Percentiles rank a stretch among this genome's conserved stretches.
Conservation (phyloP, 2,797 vertebrate species). For the Sebastes hopkinsi region DNA sequence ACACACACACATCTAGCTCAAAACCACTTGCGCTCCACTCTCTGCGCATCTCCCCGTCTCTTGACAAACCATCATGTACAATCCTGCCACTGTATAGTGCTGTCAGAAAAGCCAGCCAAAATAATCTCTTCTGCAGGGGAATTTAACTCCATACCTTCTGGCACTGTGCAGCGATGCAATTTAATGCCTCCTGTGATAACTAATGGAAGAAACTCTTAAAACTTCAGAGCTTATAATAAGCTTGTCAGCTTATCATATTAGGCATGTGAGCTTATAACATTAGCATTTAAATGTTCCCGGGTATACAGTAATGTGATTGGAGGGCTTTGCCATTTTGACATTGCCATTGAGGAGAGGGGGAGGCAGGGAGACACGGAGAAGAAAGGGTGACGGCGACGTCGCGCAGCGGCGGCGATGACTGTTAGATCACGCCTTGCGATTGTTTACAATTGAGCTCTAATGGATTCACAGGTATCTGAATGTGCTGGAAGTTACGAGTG, state of each 20-base stretch:
- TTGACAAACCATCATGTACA: slow-evolving; percentile 77
- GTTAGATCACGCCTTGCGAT: slow-evolving; percentile 25
- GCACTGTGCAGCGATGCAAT: slow-evolving; percentile 78
- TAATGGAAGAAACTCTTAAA: slow-evolving; percentile 87
- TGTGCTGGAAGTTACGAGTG: not conserved
- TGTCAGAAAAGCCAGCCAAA: slow-evolving; percentile 80
- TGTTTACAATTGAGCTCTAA: slow-evolving; percentile 21
- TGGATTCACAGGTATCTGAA: slow-evolving; percentile 5
- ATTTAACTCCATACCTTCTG: slow-evolving; percentile 85
- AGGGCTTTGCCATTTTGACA: slow-evolving; percentile 79
- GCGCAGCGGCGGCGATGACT: not conserved
- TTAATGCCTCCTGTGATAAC: slow-evolving; percentile 85
- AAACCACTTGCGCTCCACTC: slow-evolving; percentile 63
- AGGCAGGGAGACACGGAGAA: slow-evolving; percentile 25
- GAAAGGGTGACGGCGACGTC: slow-evolving; percentile 18
- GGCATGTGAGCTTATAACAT: slow-evolving; percentile 89
- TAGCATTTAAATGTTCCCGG: slow-evolving; percentile 87
- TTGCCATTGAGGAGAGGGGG: slow-evolving; percentile 67
- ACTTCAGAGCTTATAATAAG: slow-evolving; percentile 88
- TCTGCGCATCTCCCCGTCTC: slow-evolving; percentile 58
- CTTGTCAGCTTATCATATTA: slow-evolving; percentile 91
- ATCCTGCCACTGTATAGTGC: slow-evolving; percentile 72
- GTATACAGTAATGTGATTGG: slow-evolving; percentile 84
- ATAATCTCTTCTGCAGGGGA: slow-evolving; percentile 84
- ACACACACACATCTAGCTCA: slow-evolving; percentile 22